Evolutionary conservation across 2,888 invertebrate genomes (phyloP).

Genomic region (Linyphia triangularis): DNA sequence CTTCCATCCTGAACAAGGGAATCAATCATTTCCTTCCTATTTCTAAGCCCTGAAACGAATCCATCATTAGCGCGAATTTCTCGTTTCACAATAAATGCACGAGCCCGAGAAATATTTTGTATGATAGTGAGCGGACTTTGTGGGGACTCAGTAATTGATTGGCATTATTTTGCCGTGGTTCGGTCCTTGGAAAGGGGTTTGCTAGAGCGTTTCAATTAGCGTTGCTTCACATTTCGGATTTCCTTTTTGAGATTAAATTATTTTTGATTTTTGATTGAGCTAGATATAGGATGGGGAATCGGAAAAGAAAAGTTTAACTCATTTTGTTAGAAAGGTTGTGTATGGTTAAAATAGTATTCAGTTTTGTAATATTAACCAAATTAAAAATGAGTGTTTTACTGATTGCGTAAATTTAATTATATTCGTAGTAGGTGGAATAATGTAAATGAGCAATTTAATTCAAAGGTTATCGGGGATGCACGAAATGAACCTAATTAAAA

Average conservation of each 20-base stretch:
- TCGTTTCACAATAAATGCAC: slow-evolving; percentile 5
- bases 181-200: neutral
- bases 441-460: no score
- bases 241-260: no score
- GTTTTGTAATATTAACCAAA: no score
- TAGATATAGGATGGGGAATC: no score
- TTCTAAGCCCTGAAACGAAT: slow-evolving; percentile 27
- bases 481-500: no score
- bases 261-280: no score
- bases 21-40: slow-evolving; percentile 49
- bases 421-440: no score
- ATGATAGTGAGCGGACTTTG: neutral
- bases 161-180: neutral
- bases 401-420: no score
- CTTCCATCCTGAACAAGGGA: slow-evolving; percentile 14
- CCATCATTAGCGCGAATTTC: slow-evolving; percentile 29
- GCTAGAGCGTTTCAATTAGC: slow-evolving; percentile 3
- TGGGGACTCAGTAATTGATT: neutral
- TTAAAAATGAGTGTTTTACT: no score
- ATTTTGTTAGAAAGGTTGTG: neutral
- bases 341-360: no score
- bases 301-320: neutral
- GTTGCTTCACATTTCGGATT: neutral
- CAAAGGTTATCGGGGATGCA: no score
- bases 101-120: slow-evolving; percentile 6